A percentile compares a stretch with the other conserved stretches of the same genome.
phyloP scores from a whole-genome alignment of 2,797 vertebrate species.

The Lagocephalus sceleratus region DNA sequence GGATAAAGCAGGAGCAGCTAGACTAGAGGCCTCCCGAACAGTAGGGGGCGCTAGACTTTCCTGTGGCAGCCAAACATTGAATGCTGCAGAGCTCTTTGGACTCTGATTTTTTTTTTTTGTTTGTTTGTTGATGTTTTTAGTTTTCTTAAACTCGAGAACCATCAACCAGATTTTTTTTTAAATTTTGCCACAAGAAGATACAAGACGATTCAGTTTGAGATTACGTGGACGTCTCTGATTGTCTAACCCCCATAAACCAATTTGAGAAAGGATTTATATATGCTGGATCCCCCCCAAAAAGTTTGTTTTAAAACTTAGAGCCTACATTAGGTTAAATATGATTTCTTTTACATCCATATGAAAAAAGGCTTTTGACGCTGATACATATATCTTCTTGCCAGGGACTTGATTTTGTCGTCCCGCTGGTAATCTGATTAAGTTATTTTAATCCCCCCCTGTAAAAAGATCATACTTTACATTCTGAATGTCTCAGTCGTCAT shows the following conservation, averaged over 20 bases:
- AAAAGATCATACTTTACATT: constrained; percentile 64
- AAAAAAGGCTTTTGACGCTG: constrained; percentile 58
- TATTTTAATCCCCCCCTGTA: constrained; percentile 43
- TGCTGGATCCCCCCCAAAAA: constrained; percentile 70
- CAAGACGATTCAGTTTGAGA: constrained; percentile 69
- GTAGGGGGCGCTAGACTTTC: constrained; percentile 72
- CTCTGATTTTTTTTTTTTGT: constrained; percentile 61
- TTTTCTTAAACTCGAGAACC: constrained; percentile 69
- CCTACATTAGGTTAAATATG: constrained; percentile 76
- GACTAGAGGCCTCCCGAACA: constrained; percentile 82
- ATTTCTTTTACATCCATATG: constrained; percentile 54
- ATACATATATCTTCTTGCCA: constrained; percentile 54
- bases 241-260: constrained; percentile 61
- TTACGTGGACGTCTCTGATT: constrained; percentile 74
- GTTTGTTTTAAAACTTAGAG: constrained; percentile 84
- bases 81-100: constrained; percentile 65
- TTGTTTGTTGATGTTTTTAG: constrained; percentile 62
- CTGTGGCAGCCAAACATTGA: constrained; percentile 56
- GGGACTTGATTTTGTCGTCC: constrained; percentile 47
- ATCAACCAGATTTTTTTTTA: constrained; percentile 63
- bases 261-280: constrained; percentile 65
- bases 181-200: constrained; percentile 69
- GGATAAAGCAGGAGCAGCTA: constrained; percentile 99
- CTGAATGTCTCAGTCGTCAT: constrained; percentile 64
- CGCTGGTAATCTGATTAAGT: constrained; percentile 51